Percentiles rank a stretch among this genome's conserved stretches.
Evolutionary conservation across 2,113 vertebrate species (phyloP).

Genomic region (Heptranchias perlo): DNA sequence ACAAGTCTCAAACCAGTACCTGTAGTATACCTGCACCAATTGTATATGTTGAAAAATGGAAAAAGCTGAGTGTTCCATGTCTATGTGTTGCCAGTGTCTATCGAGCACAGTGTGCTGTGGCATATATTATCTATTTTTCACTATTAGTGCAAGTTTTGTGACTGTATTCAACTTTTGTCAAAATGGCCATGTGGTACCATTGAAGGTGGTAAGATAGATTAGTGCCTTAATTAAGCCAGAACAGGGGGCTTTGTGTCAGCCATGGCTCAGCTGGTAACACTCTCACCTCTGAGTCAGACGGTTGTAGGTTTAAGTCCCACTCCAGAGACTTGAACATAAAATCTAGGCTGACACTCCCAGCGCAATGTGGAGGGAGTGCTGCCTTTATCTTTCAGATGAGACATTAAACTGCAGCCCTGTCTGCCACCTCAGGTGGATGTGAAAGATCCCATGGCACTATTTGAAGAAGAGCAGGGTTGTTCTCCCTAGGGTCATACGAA

Average conservation of each 20-base stretch:
- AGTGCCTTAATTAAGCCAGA: too few relatives aligned
- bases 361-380: too few relatives aligned
- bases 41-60: neutral
- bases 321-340: too few relatives aligned
- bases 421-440: neutral
- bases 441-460: neutral
- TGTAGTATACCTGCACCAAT: neutral
- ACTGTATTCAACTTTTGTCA: neutral
- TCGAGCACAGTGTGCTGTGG: neutral
- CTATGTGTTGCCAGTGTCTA: neutral
- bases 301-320: too few relatives aligned
- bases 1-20: neutral
- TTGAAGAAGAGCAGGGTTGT: neutral
- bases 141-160: neutral
- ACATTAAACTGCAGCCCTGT: too few relatives aligned
- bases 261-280: too few relatives aligned
- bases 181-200: too few relatives aligned
- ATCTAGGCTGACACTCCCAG: too few relatives aligned
- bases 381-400: too few relatives aligned
- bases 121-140: neutral
- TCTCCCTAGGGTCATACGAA: neutral
- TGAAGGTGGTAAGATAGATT: too few relatives aligned
- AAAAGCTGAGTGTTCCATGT: neutral
- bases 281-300: too few relatives aligned
- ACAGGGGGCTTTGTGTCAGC: too few relatives aligned